Evolutionary conservation across 2,113 vertebrate species (phyloP), one percentile per base, ranked within the genome.

Genomic region (Chamaea fasciata): DNA sequence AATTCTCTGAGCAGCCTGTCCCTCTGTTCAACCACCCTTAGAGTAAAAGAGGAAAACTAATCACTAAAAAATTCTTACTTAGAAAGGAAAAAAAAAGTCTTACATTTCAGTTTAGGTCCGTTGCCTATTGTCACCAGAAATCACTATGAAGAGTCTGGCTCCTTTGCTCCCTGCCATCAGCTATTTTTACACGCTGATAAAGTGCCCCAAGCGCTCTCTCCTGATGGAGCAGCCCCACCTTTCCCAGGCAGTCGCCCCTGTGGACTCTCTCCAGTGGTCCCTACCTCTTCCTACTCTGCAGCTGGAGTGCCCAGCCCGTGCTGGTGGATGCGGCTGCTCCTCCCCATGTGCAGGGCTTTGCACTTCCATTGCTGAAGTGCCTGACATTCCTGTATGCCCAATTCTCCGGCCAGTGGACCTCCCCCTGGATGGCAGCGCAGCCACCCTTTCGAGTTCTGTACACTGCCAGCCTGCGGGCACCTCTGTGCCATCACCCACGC

Each of bases 361-460:
- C 28, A 15, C 18, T 37, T 13, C 26, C 27, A 39, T 65, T 17
- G 26, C 13, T 41, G 27, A 67, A 27, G 4, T 17, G 53, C 7
- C 1, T 2, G 20, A 17, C 8, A 2, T 22, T 57, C 31, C 60
- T 15, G 22, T 46, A 63, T 39, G 30, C 62, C 39, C 52, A 22
- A 0, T n/a, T 59, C 56, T 67, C 71, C 8, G 7, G 56, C 24
- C 67, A 35, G 8, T 1, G 0, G 0, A 12, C 1, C 1, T 70
- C 11, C 24, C 55, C 31, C 41, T 10, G 41, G 8, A 39, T 10
- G 55, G 68, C n/a, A 46, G 50, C 50, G 65, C 49, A n/a, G 7
- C 23, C 37, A 35, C 12, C 26, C n/a, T 55, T 65, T 27, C 0
- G 3, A 8, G 35, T 9, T 59, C 15, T 39, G 20, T 30, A 17